Percentiles rank a stretch among this genome's conserved stretches.
phyloP scores from a whole-genome alignment of 2,113 vertebrate species.

The Coptodon bakossiorum region DNA sequence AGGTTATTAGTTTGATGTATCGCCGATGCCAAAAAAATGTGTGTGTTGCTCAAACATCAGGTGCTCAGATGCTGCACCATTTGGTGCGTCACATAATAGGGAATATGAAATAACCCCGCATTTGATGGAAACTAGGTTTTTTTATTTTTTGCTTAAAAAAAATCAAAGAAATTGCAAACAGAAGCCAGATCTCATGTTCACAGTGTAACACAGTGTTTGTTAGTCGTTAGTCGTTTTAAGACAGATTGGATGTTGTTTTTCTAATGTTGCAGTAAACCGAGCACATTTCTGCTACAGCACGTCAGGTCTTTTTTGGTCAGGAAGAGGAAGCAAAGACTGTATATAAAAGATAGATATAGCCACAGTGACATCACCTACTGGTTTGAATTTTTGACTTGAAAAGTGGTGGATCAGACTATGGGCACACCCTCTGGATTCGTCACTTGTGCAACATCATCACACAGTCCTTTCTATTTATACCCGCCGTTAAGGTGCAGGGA shows the following conservation, averaged over 20 bases:
- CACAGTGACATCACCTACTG: background rate
- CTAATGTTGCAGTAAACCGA: background rate
- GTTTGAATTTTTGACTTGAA: background rate
- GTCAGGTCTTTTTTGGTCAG: background rate
- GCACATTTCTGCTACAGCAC: background rate
- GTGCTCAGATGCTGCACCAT: background rate
- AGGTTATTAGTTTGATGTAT: slow-evolving; percentile 46
- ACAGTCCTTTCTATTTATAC: background rate
- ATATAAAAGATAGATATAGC: background rate
- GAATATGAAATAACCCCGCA: background rate
- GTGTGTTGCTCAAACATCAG: slow-evolving; percentile 27
- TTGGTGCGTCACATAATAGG: background rate
- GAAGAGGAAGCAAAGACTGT: background rate
- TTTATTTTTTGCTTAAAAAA: background rate
- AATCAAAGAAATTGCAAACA: background rate
- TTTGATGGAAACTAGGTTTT: fast-evolving
- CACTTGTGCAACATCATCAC: background rate
- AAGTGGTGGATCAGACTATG: background rate
- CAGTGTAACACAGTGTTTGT: background rate
- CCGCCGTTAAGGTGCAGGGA: fast-evolving
- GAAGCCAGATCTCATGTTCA: background rate
- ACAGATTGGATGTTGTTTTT: background rate
- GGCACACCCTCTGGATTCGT: background rate
- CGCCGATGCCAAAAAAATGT: slow-evolving; percentile 5
- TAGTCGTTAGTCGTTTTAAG: background rate